Base-by-base conservation (phyloP, 2,888 invertebrate species). In the Hirudinaria manillensis region DNA sequence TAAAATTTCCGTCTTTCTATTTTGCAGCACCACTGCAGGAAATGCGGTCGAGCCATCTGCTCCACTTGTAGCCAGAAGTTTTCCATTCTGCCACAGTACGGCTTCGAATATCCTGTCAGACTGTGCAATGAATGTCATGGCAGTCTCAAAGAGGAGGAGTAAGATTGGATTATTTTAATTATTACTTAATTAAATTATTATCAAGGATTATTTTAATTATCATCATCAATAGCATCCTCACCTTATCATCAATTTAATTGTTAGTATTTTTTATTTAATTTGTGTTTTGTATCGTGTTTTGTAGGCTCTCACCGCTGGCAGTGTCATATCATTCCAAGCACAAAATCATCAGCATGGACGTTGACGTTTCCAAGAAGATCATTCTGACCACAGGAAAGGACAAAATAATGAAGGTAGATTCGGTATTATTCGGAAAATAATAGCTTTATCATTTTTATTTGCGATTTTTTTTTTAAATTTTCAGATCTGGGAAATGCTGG, bases 81-180 rank as follows among this genome's bases (percentile, higher is more conserved):
- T 78, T 90, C 94, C 80, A 91, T 92, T 76, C 92, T 97, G 84
- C 98, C 99, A 1, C 88, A 91, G 74, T 93, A 98, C 93, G 99
- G 99, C 70, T 98, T 95, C 87, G 99, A 99, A 87, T 95, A 94
- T 87, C 93, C 94, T 84, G 95, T 98, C 79, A 89, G 99, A 77
- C 92, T 98, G 74, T 99, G 99, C 87, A 92, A 93, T 84, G 90
- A 90, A 53, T 99, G 99, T 87, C 91, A 91, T 85, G 89, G 90
- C 80, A 89, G 89, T 79, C 88, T 95, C 67, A 90, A 92, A 81
- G 91, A 92, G 81, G 91, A 91, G 80, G 93, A 94, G 93, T 94
- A 86, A 89, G 92, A 90, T 29, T 72, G 10, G 21, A 32, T 27
- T 56, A 24, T 74, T 74, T 13, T 2, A 29, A 6, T 74, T 27